These are phyloP conservation scores for Notechis scutatus DNA, from an alignment of 2,113 vertebrate genomes.

Conservation along the genomic window DNA sequence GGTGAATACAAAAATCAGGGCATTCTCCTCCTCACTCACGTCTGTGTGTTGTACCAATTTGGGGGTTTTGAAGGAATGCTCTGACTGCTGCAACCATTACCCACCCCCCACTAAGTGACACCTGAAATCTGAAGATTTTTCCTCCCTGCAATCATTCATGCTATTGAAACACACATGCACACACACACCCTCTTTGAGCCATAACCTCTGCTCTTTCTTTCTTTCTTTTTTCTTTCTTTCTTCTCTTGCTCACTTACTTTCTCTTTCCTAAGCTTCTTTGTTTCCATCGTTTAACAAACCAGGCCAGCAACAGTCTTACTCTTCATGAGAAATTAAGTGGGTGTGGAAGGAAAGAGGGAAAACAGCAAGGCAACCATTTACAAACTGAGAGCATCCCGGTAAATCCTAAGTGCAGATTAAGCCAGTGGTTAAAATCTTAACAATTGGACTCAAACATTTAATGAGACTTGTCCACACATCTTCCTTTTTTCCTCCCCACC, in stretches of 20 bases:
- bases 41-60: neutral
- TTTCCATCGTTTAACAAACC: conserved; percentile 11
- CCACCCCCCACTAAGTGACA: neutral
- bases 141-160: neutral
- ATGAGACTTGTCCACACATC: neutral
- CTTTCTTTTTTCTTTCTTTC: neutral
- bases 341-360: neutral
- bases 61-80: neutral
- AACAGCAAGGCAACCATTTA: neutral
- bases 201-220: neutral
- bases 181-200: neutral
- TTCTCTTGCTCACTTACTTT: neutral
- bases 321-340: neutral
- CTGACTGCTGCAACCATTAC: neutral
- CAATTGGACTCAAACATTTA: neutral
- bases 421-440: neutral
- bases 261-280: neutral
- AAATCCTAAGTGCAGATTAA: neutral
- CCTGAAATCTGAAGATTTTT: neutral
- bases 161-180: neutral
- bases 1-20: neutral
- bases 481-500: neutral
- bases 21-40: conserved; percentile 33
- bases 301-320: neutral
- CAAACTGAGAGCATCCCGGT: neutral